Evolutionary conservation across 2,888 invertebrate species (phyloP), one percentile per base, ranked within the genome.

Genomic region (Eupithecia pulchellata): DNA sequence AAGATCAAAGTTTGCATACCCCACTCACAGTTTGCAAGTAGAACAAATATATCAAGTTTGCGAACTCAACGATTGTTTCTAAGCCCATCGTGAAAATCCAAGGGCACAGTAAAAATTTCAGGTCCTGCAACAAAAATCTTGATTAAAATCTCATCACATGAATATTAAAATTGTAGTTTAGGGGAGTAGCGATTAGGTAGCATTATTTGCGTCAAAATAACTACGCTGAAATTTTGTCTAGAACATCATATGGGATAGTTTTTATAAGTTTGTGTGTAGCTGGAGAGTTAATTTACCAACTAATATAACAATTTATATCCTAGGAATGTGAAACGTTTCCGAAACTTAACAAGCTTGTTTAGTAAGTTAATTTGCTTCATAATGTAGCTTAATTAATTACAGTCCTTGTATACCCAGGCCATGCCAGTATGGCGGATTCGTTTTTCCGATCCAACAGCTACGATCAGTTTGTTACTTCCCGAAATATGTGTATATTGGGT

Each of bases 1-100:
- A n/a, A 64, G 27, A 68, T 52, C 11, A 65, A 57, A 63, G 60
- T 42, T 64, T 57, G 66, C 73, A 61, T 70, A 70, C 73, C 69
- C 69, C 75, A 81, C 86, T 96, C 89, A 97, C 97, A 82, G 96
- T 96, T 86, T 96, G 95, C 55, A 95, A 89, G 72, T 96, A 89
- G 79, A 96, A 95, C 75, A 97, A 89, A 82, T 97, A 97, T 30
- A 96, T 79, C 30, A 96, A 92, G 82, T 97, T 97, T 14, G 95
- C 86, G 61, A 96, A 86, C 85, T 97, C 97, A 62, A 97, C 95
- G 34, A 96, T 80, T 30, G 96, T 96, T 84, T 96, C 96, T 72
- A 95, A 82, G 9, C 95, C 91, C 89, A 97, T 96, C 9, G 95
- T 93, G 52, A 95, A 85, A 66, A 97, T 95, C 97, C 97, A 97